Evolutionary conservation across 1,140 invertebrate species (phyloP).

Genomic region (Polypedilum pembai): DNA sequence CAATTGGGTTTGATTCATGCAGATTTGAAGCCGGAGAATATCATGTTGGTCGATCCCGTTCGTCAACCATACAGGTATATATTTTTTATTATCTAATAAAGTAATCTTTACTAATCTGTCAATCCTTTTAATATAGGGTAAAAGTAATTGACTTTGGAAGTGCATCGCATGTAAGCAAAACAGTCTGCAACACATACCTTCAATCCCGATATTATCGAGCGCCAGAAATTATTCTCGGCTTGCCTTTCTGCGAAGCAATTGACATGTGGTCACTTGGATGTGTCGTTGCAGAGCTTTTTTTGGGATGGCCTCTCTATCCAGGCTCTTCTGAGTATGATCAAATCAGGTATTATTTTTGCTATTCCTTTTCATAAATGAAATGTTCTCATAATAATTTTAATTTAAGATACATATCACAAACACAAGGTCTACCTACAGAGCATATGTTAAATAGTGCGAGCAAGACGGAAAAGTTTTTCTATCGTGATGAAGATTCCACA

Average conservation of each 20-base stretch:
- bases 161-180: conserved; percentile 97
- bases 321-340: conserved; percentile 99
- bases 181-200: conserved; percentile 98
- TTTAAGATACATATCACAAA: conserved; percentile 57
- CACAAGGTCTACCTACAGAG: conserved; percentile 85
- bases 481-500: conserved; percentile 89
- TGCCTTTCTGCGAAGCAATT: conserved; percentile 99
- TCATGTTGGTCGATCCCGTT: conserved; percentile 97
- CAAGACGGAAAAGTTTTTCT: conserved; percentile 98
- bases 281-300: conserved; percentile 97
- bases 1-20: conserved; percentile 98
- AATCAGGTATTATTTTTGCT: conserved; percentile 59
- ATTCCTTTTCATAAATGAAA: neutral
- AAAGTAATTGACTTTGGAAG: conserved; percentile 99
- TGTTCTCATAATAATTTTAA: neutral
- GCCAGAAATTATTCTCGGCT: conserved; percentile 95
- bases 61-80: conserved; percentile 75
- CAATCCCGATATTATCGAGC: conserved; percentile 99
- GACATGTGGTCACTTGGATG: conserved; percentile 99
- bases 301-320: conserved; percentile 99
- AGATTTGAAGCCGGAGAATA: conserved; percentile 99
- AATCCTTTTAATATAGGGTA: conserved; percentile 49
- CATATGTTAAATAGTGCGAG: conserved; percentile 98
- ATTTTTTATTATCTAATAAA: neutral
- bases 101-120: neutral